Evolutionary conservation across 92 coral and sea anemone genomes (phyloP).

Genomic region (Palythoa caribaeorum): DNA sequence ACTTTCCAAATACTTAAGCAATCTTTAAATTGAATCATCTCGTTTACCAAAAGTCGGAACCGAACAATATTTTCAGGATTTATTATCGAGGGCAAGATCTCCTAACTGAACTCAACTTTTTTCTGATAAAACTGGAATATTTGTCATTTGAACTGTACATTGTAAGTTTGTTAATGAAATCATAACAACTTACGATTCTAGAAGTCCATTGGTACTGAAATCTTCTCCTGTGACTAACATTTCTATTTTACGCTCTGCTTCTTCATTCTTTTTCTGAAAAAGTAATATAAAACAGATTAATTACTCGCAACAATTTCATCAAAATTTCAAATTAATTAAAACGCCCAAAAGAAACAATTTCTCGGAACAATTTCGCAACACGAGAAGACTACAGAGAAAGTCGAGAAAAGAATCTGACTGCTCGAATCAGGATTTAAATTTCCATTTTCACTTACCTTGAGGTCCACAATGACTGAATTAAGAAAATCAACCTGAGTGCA

Average conservation of each 20-base stretch:
- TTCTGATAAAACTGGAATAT: too few relatives aligned
- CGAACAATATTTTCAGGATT: too few relatives aligned
- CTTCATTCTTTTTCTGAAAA: constrained; percentile 86
- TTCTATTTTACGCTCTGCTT: constrained; percentile 83
- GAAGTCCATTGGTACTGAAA: constrained; percentile 66
- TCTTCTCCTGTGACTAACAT: constrained; percentile 80
- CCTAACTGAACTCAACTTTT: too few relatives aligned
- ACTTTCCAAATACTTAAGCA: too few relatives aligned
- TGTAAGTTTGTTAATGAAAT: neutral
- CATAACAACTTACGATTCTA: constrained; percentile 69
- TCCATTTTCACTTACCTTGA: constrained; percentile 70
- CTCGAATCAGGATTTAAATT: too few relatives aligned
- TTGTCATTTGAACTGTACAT: too few relatives aligned
- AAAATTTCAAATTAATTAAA: neutral
- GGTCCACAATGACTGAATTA: constrained; percentile 94
- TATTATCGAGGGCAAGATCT: too few relatives aligned
- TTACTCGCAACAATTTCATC: neutral
- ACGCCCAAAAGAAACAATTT: neutral
- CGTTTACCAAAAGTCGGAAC: too few relatives aligned
- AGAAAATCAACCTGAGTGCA: constrained; percentile 85
- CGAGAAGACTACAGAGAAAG: neutral
- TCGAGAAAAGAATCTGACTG: neutral
- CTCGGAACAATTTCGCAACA: too few relatives aligned
- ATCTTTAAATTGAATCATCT: too few relatives aligned
- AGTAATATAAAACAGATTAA: neutral